phyloP scores from a whole-genome alignment of 2,113 vertebrate species.

The Labrus mixtus region DNA sequence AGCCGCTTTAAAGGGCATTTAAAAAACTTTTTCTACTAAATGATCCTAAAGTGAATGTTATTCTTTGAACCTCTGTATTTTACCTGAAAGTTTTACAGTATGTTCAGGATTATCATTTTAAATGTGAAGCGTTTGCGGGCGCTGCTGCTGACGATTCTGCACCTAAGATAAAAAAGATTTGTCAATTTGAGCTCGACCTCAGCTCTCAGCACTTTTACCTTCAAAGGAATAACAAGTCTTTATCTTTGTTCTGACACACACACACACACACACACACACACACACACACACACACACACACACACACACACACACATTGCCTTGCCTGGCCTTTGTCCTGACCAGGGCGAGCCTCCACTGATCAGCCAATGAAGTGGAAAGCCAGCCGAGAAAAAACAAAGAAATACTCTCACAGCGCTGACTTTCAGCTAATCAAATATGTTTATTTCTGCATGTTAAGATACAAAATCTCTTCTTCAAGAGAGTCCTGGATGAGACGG shows the following conservation, averaged over 20 bases:
- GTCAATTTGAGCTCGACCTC: neutral
- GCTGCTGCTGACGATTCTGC: neutral
- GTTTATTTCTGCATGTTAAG: too few species aligned
- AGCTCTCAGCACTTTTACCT: conserved; percentile 8
- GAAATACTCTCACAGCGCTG: too few species aligned
- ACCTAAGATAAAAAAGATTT: neutral
- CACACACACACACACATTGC: neutral
- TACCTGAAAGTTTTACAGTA: too few species aligned
- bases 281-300: neutral
- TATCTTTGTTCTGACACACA: neutral
- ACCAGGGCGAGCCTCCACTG: conserved; percentile 43
- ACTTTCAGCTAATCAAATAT: too few species aligned
- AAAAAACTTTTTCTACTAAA: too few species aligned
- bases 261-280: neutral
- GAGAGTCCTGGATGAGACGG: too few species aligned
- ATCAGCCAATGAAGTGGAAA: conserved; percentile 58
- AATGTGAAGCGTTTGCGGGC: neutral
- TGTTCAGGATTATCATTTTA: neutral
- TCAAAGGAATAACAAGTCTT: neutral
- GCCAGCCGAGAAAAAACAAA: neutral
- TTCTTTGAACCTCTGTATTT: too few species aligned
- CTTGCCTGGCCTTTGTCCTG: conserved; percentile 15
- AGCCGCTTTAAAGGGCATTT: too few species aligned
- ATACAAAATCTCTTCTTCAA: too few species aligned
- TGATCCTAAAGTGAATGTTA: too few species aligned